Base-by-base conservation (phyloP, 2,797 vertebrate genomes). In the Danio kyathit region DNA sequence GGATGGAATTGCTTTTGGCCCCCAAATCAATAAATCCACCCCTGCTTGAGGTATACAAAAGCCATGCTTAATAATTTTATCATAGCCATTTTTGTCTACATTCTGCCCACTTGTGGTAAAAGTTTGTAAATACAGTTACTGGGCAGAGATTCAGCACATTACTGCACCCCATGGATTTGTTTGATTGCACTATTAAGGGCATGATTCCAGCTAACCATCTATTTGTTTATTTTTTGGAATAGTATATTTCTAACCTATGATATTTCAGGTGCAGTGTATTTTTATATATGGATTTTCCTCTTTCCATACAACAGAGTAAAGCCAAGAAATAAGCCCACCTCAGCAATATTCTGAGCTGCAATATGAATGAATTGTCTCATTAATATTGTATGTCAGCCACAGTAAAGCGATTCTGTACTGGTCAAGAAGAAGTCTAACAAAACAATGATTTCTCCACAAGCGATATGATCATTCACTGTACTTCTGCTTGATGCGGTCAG, bases 21-120 rank as follows among this genome's bases (percentile, higher is more conserved):
- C 29, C 3, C 3, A 29, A 29, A 29, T 29, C 29, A 29, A 29
- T 29, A 29, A 29, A 29, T 29, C 1, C 29, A 1, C 29, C 29
- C 29, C 29, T 29, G 29, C 40, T 16, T 57, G 56, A 66, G 29
- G 29, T 40, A n/a, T 59, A 40, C 9, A 13, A 7, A 41, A 10
- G 29, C 29, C 21, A 38, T 59, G 56, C 72, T 9, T 12, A 14
- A 29, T 14, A 0, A 3, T 51, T 52, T 52, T 0, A 69, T 29
- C 3, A 40, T n/a, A 12, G 29, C 29, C 0, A 4, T 49, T 16
- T 44, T 21, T 38, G 17, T 41, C 56, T 38, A n/a, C 64, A 41
- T 65, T 56, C 76, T 66, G 84, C 82, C 84, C 71, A 48, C 86
- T 81, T 74, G 86, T 84, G 83, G 85, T 57, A 29, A 2, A 44